Percentiles rank a stretch among this genome's conserved stretches.
Conservation (phyloP, 2,113 vertebrate species). For the Elaphurus davidianus region DNA sequence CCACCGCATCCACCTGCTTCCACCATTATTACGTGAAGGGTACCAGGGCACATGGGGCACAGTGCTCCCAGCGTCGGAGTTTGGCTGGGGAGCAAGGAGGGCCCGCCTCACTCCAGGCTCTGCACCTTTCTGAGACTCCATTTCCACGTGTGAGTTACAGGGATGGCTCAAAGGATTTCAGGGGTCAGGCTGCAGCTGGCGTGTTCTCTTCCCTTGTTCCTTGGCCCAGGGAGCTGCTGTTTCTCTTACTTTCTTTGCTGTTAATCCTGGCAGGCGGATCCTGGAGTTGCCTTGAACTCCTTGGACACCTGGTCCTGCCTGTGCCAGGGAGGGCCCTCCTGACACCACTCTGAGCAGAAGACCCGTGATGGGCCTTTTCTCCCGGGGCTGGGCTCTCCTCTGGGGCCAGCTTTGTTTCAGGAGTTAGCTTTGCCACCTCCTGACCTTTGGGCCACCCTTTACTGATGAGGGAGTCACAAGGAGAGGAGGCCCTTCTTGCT, state of each 20-base stretch:
- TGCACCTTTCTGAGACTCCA: not conserved
- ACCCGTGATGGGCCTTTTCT: not conserved
- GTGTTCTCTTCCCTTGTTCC: not conserved
- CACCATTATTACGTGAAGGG: not conserved
- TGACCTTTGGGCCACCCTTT: not conserved
- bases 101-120: not conserved
- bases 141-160: not conserved
- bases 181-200: not conserved
- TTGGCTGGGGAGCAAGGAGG: not conserved
- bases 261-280: not conserved
- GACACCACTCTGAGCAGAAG: not conserved
- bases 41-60: not conserved
- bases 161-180: accelerated
- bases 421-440: not conserved
- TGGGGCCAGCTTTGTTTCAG: not conserved
- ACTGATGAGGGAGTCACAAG: not conserved
- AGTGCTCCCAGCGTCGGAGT: not conserved
- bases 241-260: not conserved
- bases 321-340: not conserved
- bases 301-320: not conserved
- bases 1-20: constrained; percentile 52
- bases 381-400: not conserved
- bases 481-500: not conserved
- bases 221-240: not conserved
- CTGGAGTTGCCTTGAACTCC: not conserved